Conservation (phyloP, 2,888 invertebrate species). For the Leptogaster cylindrica region DNA sequence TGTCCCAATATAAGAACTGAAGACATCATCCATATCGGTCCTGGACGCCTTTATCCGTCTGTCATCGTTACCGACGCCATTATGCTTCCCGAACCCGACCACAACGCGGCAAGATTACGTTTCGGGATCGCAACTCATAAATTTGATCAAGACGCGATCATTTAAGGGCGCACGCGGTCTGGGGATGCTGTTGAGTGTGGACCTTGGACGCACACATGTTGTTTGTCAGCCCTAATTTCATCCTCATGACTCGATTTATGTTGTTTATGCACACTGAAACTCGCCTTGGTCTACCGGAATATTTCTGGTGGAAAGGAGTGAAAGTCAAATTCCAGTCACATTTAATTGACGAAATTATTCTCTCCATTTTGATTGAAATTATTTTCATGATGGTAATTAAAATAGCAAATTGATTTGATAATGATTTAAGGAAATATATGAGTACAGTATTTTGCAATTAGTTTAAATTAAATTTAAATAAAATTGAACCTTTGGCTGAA, state of each 20-base stretch:
- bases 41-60: conserved; percentile 12
- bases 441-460: too few relatives aligned
- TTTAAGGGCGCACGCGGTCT: not conserved
- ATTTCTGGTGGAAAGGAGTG: not conserved
- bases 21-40: conserved; percentile 10
- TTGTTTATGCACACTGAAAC: conserved; percentile 15
- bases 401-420: not conserved
- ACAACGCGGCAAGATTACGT: not conserved
- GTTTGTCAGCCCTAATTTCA: conserved; percentile 4
- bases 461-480: too few relatives aligned
- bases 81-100: conserved; percentile 13
- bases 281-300: conserved; percentile 17
- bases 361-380: not conserved
- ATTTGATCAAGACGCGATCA: conserved; percentile 12
- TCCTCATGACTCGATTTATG: not conserved
- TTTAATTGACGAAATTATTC: conserved; percentile 8
- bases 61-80: conserved; percentile 25
- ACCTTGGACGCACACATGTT: conserved; percentile 17
- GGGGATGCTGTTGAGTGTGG: not conserved
- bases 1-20: not conserved
- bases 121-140: conserved; percentile 26
- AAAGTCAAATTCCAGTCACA: not conserved
- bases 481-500: too few relatives aligned
- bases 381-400: not conserved
- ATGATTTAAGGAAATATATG: too few relatives aligned